phyloP scores from a whole-genome alignment of 1,140 invertebrate genomes.

The Tetramorium alpestre region DNA sequence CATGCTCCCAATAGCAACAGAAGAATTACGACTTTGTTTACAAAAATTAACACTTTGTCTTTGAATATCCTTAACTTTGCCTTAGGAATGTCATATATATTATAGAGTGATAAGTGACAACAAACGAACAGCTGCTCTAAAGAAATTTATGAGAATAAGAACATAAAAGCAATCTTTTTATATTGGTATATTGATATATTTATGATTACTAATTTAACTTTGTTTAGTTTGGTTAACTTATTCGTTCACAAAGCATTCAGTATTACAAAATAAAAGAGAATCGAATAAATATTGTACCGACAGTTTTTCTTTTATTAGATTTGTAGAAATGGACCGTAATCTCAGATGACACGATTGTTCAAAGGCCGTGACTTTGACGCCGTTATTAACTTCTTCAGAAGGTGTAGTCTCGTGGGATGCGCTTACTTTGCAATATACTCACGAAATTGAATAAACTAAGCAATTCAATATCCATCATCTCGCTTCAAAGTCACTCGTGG shows the following conservation, averaged over 20 bases:
- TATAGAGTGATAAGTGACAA: background rate
- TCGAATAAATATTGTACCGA: background rate
- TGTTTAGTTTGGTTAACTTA: background rate
- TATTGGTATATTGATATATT: background rate
- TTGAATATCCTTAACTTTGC: background rate
- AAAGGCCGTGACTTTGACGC: constrained; percentile 35
- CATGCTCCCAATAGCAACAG: no score
- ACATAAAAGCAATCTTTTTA: background rate
- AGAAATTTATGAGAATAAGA: background rate
- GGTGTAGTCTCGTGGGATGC: constrained; percentile 40
- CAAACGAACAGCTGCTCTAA: background rate
- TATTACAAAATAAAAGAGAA: background rate
- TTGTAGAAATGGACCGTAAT: constrained; percentile 20
- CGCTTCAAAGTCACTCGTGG: constrained; percentile 42
- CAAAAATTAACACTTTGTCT: background rate
- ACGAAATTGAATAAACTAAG: constrained; percentile 62
- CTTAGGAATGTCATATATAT: background rate
- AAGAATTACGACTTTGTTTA: background rate
- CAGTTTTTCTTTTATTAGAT: constrained; percentile 24
- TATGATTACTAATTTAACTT: background rate
- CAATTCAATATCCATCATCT: constrained; percentile 61
- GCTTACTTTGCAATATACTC: constrained; percentile 49
- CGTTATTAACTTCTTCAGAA: constrained; percentile 50
- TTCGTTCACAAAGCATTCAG: background rate
- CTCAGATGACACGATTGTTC: constrained; percentile 34